Conservation (phyloP, 2,113 vertebrate genomes). For the Budorcas taxicolor region DNA sequence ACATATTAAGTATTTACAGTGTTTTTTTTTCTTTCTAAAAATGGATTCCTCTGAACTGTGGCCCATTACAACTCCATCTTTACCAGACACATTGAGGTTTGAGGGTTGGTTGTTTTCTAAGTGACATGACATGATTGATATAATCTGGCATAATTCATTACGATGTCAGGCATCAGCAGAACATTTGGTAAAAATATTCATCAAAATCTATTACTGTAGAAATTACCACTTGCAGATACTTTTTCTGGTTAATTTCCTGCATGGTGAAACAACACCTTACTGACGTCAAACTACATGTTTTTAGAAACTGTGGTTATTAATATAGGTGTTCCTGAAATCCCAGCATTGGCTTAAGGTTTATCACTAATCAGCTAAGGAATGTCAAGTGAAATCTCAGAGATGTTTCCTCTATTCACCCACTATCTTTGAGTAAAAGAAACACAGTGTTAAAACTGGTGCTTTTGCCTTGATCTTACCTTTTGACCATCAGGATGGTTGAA, state of each 20-base stretch:
- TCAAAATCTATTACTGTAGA: constrained; percentile 60
- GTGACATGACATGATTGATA: constrained; percentile 45
- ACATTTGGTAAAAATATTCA: constrained; percentile 62
- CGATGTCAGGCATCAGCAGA: constrained; percentile 9
- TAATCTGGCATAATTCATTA: constrained; percentile 29
- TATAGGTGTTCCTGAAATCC: constrained; percentile 38
- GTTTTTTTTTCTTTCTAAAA: constrained; percentile 31
- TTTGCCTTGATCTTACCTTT: not conserved
- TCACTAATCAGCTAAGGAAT: not conserved
- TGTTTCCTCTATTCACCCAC: not conserved
- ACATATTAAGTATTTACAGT: constrained; percentile 25
- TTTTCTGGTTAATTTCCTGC: constrained; percentile 34
- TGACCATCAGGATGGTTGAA: constrained; percentile 48
- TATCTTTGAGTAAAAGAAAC: constrained; percentile 10
- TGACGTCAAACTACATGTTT: constrained; percentile 20
- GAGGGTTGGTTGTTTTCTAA: not conserved
- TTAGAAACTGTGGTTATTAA: constrained; percentile 51
- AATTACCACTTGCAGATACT: constrained; percentile 41
- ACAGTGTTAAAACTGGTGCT: not conserved
- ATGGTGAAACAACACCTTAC: constrained; percentile 47
- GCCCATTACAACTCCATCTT: constrained; percentile 11
- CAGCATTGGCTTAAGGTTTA: not conserved
- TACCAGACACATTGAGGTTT: constrained; percentile 5
- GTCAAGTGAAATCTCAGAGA: not conserved
- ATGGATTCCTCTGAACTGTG: not conserved